Conservation (phyloP, 2,113 vertebrate species). For the Pseudorectes ferrugineus region DNA sequence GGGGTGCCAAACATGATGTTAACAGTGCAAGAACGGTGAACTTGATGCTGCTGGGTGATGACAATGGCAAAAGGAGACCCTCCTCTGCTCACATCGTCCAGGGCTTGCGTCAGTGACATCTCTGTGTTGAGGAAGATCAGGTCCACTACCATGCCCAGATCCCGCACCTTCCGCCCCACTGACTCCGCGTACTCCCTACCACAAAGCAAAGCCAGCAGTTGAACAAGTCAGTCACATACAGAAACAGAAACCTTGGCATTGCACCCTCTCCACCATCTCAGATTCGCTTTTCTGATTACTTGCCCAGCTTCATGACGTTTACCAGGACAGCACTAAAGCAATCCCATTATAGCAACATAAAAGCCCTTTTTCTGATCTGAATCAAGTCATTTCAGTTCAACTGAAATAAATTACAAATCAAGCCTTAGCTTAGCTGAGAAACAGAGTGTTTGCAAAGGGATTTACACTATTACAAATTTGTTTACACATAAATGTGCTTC, state of each 20-base stretch:
- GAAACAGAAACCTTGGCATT: background rate
- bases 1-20: constrained; percentile 98
- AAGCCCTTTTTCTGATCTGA: background rate
- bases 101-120: constrained; percentile 91
- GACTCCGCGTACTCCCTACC: constrained; percentile 94
- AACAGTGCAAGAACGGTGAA: constrained; percentile 96
- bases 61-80: constrained; percentile 96
- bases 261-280: background rate
- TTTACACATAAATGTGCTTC: background rate
- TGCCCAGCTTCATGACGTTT: background rate
- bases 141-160: constrained; percentile 97
- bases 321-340: background rate
- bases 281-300: background rate
- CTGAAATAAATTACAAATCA: background rate
- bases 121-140: constrained; percentile 99
- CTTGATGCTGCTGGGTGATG: constrained; percentile 97
- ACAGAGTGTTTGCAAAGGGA: background rate
- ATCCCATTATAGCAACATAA: background rate
- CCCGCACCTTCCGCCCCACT: constrained; percentile 93
- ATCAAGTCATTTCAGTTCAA: background rate
- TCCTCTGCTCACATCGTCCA: constrained; percentile 94
- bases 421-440: background rate
- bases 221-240: background rate
- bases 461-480: background rate
- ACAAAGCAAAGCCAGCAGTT: constrained; percentile 36